Evolutionary conservation across 2,888 invertebrate species (phyloP).

Genomic region (Phengaris arion): DNA sequence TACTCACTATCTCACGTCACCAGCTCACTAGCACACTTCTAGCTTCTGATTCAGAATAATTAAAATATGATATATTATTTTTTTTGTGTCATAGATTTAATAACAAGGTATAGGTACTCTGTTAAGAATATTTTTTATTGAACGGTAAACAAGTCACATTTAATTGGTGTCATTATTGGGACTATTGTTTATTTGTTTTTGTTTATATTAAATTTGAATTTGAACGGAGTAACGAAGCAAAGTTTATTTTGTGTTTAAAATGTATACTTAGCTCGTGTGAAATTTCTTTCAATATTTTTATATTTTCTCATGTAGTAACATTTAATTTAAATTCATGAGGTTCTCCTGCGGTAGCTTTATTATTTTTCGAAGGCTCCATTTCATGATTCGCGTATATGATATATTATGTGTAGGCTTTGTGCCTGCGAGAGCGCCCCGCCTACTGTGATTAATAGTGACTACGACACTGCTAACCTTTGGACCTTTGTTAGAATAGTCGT

Average conservation of each 20-base stretch:
- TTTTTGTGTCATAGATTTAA: too few species aligned
- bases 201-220: background rate
- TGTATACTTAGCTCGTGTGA: background rate
- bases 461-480: constrained; percentile 33
- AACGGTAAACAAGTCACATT: too few species aligned
- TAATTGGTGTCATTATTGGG: too few species aligned
- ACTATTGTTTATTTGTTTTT: too few species aligned
- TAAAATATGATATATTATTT: too few species aligned
- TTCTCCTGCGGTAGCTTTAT: constrained; percentile 2
- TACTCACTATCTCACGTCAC: background rate
- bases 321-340: constrained; percentile 15
- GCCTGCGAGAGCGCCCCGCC: constrained; percentile 17
- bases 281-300: constrained; percentile 4
- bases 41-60: too few species aligned
- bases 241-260: background rate
- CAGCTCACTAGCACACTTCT: background rate
- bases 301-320: constrained; percentile 7
- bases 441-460: constrained; percentile 28
- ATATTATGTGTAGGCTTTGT: background rate
- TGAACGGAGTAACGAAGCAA: background rate
- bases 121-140: too few species aligned
- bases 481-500: constrained; percentile 43
- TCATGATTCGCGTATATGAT: background rate
- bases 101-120: too few species aligned
- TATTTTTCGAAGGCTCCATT: constrained; percentile 8